A percentile compares a stretch with the other conserved stretches of the same genome.
Evolutionary conservation across 2,888 invertebrate genomes (phyloP).

Genomic region (Archaeoteleia sp.): DNA sequence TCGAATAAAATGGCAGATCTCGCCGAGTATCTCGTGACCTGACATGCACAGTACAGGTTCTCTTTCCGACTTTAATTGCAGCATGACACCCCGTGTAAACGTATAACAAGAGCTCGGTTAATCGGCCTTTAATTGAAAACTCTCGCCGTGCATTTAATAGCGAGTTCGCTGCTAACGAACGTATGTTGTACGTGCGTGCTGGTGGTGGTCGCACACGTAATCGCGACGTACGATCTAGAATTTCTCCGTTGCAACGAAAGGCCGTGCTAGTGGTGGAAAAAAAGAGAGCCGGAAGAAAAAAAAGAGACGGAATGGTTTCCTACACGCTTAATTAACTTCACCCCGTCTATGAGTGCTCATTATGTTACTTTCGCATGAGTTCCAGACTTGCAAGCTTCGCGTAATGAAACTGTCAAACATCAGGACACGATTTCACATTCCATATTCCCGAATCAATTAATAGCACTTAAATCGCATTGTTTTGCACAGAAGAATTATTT

Average conservation of each 20-base stretch:
- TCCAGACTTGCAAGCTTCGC: constrained; percentile 26
- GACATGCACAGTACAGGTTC: constrained; percentile 12
- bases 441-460: constrained; percentile 26
- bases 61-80: constrained; percentile 34
- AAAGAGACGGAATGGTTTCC: constrained; percentile 29
- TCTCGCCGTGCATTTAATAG: constrained; percentile 25
- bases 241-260: constrained; percentile 14
- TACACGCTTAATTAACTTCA: constrained; percentile 40
- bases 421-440: constrained; percentile 14
- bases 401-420: constrained; percentile 52
- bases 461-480: constrained; percentile 39
- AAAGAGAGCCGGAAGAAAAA: constrained; percentile 23
- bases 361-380: constrained; percentile 32
- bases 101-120: constrained; percentile 36
- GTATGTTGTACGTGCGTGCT: constrained; percentile 23
- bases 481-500: constrained; percentile 15
- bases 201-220: constrained; percentile 5
- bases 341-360: constrained; percentile 36
- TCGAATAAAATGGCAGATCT: background rate
- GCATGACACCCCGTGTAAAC: constrained; percentile 31
- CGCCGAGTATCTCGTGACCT: background rate
- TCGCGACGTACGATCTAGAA: constrained; percentile 19
- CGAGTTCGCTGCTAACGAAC: constrained; percentile 24
- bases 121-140: constrained; percentile 38
- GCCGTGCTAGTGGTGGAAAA: constrained; percentile 5